Evolutionary conservation across 2,888 invertebrate species (phyloP).

Genomic region (Brachyopa scutellaris): DNA sequence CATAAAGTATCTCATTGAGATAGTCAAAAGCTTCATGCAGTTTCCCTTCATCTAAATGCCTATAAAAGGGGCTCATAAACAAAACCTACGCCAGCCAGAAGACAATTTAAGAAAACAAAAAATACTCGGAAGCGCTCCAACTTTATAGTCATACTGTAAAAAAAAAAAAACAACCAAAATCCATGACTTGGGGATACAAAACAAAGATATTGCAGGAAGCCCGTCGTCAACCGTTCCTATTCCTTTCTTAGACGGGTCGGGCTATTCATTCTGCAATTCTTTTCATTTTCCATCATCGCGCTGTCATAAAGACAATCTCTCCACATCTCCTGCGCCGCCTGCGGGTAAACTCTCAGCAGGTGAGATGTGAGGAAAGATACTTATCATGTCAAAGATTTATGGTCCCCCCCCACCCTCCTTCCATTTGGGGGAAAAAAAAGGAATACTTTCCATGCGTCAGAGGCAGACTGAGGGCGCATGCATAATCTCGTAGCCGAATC

Average conservation of each 20-base stretch:
- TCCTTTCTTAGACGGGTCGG: background rate
- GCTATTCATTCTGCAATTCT: slow-evolving; percentile 35
- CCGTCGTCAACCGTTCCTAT: background rate
- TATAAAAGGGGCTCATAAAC: slow-evolving; percentile 43
- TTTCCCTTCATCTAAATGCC: slow-evolving; percentile 9
- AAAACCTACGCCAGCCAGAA: background rate
- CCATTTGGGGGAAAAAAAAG: background rate
- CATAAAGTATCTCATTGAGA: slow-evolving; percentile 46
- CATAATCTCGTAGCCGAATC: background rate
- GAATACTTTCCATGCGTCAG: background rate
- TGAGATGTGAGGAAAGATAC: slow-evolving; percentile 63
- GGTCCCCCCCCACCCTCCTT: slow-evolving; percentile 13
- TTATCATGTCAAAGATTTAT: slow-evolving; percentile 66
- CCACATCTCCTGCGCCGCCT: slow-evolving; percentile 23
- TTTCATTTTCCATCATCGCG: slow-evolving; percentile 34
- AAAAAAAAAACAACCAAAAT: too few relatives aligned
- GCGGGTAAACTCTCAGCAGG: slow-evolving; percentile 57
- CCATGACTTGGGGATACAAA: background rate
- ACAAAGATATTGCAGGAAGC: slow-evolving; percentile 36
- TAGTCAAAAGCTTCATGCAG: background rate
- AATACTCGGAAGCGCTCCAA: slow-evolving; percentile 26
- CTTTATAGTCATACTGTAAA: slow-evolving; percentile 31
- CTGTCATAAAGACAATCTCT: slow-evolving; percentile 49
- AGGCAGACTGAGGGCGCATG: slow-evolving; percentile 3
- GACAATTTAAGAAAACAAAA: slow-evolving; percentile 7